These are phyloP conservation scores for Pammene aurita DNA, from an alignment of 2,888 invertebrate species.

Conservation along the genomic window DNA sequence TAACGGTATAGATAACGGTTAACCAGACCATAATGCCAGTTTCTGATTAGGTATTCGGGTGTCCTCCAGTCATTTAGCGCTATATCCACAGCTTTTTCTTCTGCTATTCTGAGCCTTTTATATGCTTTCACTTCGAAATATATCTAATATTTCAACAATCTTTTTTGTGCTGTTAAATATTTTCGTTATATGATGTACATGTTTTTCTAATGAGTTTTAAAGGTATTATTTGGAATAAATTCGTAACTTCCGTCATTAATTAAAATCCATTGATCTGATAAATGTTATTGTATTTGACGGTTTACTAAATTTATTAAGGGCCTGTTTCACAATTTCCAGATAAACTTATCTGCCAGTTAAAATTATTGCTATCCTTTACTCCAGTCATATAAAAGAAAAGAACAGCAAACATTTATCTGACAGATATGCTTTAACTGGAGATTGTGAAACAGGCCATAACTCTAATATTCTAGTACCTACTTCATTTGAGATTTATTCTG, in stretches of 20 bases:
- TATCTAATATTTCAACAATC: slow-evolving; percentile 56
- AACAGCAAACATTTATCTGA: no score
- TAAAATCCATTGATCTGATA: no score
- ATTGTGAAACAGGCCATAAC: no score
- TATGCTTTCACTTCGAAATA: slow-evolving; percentile 55
- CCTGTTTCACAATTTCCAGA: no score
- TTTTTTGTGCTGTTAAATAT: slow-evolving; percentile 50
- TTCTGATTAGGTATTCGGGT: slow-evolving; percentile 50
- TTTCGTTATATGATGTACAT: neutral
- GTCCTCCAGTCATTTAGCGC: slow-evolving; percentile 71
- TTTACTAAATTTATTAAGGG: no score
- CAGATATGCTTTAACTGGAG: no score
- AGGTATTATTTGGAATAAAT: neutral
- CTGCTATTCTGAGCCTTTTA: slow-evolving; percentile 59
- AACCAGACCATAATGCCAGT: slow-evolving; percentile 28
- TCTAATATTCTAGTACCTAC: neutral
- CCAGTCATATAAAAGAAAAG: no score
- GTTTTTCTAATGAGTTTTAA: neutral
- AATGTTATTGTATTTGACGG: no score
- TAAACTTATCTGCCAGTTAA: no score
- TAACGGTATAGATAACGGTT: slow-evolving; percentile 2
- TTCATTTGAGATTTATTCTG: neutral
- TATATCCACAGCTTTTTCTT: slow-evolving; percentile 63
- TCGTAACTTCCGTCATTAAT: no score
- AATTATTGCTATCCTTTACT: no score